Percentiles rank a stretch among this genome's conserved stretches.
These are phyloP conservation scores for Boleophthalmus pectinirostris DNA, from an alignment of 2,113 vertebrate genomes.

Conservation along the genomic window DNA sequence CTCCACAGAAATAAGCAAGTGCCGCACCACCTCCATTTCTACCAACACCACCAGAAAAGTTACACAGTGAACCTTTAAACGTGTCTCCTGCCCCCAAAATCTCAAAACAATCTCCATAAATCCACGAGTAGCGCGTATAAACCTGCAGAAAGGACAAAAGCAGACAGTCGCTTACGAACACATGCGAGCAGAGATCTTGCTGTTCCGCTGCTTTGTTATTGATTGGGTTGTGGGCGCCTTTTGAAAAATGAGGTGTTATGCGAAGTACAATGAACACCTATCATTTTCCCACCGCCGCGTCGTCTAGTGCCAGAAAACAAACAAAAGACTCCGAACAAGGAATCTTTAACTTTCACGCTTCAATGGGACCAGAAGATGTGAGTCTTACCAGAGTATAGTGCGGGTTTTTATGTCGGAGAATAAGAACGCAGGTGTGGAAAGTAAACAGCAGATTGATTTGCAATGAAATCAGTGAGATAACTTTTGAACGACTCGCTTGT, in stretches of 20 bases:
- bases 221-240: constrained; percentile 46
- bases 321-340: background rate
- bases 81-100: background rate
- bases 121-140: background rate
- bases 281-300: constrained; percentile 32
- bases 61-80: background rate
- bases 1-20: too few relatives aligned
- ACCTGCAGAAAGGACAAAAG: background rate
- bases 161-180: constrained; percentile 19
- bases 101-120: background rate
- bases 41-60: background rate
- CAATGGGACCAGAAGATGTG: background rate
- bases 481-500: background rate
- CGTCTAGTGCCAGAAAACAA: background rate
- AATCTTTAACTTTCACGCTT: constrained; percentile 5
- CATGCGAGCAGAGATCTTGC: constrained; percentile 16
- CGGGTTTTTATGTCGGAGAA: background rate
- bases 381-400: background rate
- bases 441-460: background rate
- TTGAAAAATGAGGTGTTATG: constrained; percentile 42
- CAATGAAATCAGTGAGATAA: background rate
- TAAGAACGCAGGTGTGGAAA: background rate
- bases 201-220: constrained; percentile 35
- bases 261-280: constrained; percentile 36
- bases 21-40: too few relatives aligned